Evolutionary conservation across 2,797 vertebrate species (phyloP).

Genomic region (Ceryle rudis): DNA sequence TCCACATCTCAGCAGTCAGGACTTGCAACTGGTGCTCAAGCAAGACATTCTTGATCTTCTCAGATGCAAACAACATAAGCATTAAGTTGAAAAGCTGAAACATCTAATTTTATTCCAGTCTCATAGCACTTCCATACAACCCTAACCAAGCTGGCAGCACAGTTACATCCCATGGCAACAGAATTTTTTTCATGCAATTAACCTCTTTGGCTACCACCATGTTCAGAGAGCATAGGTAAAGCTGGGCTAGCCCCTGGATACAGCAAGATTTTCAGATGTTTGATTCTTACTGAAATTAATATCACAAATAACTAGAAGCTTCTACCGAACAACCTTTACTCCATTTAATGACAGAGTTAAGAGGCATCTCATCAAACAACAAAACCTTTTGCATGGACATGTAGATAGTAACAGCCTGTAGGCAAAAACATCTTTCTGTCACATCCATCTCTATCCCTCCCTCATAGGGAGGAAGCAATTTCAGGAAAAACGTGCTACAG

Average conservation of each 20-base stretch:
- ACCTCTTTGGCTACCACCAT: not conserved
- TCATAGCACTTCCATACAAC: not conserved
- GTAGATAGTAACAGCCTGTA: not conserved
- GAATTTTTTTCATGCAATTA: not conserved
- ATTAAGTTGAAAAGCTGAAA: not conserved
- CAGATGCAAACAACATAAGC: not conserved
- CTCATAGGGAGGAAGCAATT: not conserved
- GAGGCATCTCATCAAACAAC: not conserved
- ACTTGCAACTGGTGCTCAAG: not conserved
- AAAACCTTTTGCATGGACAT: rapidly evolving
- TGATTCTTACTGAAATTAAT: not conserved
- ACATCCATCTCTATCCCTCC: not conserved
- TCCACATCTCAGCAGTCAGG: not conserved
- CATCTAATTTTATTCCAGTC: not conserved
- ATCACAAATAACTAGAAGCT: not conserved
- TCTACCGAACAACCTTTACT: not conserved
- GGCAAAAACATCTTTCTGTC: not conserved
- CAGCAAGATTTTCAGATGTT: not conserved
- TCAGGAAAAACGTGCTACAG: not conserved
- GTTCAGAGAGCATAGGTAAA: not conserved
- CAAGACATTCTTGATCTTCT: not conserved
- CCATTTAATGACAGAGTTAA: not conserved
- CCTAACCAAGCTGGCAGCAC: not conserved
- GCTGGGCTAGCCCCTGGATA: not conserved
- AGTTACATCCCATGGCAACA: not conserved